These are phyloP conservation scores for Sclerurus mexicanus DNA, from an alignment of 2,113 vertebrate species.

Conservation along the genomic window DNA sequence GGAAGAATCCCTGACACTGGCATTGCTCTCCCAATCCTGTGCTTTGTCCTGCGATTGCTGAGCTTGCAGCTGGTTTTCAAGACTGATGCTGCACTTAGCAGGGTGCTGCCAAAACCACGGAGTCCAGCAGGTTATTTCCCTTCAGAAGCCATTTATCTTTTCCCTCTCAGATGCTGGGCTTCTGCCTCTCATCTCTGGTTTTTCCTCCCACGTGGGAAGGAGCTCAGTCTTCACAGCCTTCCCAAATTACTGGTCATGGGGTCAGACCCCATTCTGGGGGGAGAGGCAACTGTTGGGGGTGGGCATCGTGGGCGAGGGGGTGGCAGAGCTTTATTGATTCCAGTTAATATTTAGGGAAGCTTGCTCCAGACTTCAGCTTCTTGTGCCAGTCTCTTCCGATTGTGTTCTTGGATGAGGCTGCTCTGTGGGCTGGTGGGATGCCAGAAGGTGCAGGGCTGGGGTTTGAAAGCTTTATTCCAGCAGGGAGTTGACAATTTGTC, in stretches of 20 bases:
- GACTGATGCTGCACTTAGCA: not conserved
- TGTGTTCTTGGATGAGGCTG: not conserved
- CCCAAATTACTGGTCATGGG: rapidly evolving
- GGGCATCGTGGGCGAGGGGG: rapidly evolving
- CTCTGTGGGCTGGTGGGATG: not conserved
- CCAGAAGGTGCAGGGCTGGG: not conserved
- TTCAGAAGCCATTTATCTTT: slow-evolving; percentile 23
- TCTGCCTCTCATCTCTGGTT: not conserved
- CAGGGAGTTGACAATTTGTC: not conserved
- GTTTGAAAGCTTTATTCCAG: not conserved
- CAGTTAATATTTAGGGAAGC: not conserved
- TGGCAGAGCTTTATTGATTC: not conserved
- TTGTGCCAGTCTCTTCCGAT: not conserved
- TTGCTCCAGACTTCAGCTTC: not conserved
- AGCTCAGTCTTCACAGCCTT: not conserved
- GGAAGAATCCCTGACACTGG: not conserved
- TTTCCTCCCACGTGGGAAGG: not conserved
- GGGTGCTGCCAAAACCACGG: slow-evolving; percentile 34
- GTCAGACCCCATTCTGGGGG: not conserved
- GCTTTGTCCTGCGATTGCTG: not conserved
- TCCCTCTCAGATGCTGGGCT: not conserved
- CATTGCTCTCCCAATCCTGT: rapidly evolving
- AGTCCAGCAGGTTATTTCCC: slow-evolving; percentile 27
- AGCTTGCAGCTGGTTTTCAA: not conserved
- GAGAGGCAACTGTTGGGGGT: not conserved